Evolutionary conservation across 2,888 invertebrate genomes (phyloP).

Genomic region (Ichneumon xanthorius): DNA sequence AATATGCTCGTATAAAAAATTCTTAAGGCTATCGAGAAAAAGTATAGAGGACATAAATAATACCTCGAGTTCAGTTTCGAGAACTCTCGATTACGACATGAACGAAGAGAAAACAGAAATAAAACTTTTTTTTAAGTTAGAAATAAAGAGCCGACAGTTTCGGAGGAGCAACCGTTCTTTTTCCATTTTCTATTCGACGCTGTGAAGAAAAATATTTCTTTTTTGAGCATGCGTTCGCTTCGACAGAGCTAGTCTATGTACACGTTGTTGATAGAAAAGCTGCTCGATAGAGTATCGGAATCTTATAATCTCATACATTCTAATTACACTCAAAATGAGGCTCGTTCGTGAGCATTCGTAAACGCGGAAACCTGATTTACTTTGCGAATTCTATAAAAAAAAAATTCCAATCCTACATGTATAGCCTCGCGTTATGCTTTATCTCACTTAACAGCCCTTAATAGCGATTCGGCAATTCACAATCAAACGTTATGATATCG

Average conservation of each 20-base stretch:
- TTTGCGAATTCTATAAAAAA: conserved; percentile 3
- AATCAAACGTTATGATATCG: conserved; percentile 46
- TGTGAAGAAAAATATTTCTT: conserved; percentile 7
- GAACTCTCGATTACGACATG: conserved; percentile 28
- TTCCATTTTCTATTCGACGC: conserved; percentile 51
- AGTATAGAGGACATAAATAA: conserved; percentile 50
- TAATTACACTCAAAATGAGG: conserved; percentile 29
- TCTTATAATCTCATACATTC: conserved; percentile 38
- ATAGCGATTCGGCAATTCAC: conserved; percentile 46
- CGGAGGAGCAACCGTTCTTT: conserved; percentile 30
- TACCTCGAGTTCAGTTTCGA: conserved; percentile 49
- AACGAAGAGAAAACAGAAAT: conserved; percentile 65
- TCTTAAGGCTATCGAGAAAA: conserved; percentile 47
- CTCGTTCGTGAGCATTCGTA: conserved; percentile 17
- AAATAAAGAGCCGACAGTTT: conserved; percentile 44
- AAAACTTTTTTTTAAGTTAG: conserved; percentile 34
- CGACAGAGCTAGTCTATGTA: conserved; percentile 42
- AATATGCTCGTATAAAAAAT: conserved; percentile 53
- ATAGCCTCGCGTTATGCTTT: not conserved
- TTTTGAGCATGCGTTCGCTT: conserved; percentile 36
- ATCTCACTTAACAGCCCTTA: conserved; percentile 42
- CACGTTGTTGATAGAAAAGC: conserved; percentile 43
- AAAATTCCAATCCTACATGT: not conserved
- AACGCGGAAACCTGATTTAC: conserved; percentile 36
- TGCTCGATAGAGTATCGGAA: conserved; percentile 36